Base-by-base conservation (phyloP, 1,140 invertebrate genomes). In the Sarcophaga bullata region DNA sequence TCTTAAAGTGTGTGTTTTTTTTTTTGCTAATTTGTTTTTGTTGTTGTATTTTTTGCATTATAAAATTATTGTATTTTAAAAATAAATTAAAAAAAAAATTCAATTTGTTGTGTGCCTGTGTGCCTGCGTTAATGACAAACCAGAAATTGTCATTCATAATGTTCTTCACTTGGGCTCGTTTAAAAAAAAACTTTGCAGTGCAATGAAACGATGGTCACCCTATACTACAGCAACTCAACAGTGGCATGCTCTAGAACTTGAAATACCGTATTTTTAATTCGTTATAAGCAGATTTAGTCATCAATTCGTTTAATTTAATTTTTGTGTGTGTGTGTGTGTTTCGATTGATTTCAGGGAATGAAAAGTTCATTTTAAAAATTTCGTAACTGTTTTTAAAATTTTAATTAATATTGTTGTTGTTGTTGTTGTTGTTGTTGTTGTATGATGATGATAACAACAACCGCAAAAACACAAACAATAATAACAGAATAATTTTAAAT, bases 301-400 rank as follows among this genome's bases (percentile, higher is more conserved):
- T 37, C 25, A 37, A 2, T 37, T 37, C 25, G 25, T 37, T 37
- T 37, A 2, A 37, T 37, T 37, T 37, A 37, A 37, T 4, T 37
- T 37, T 37, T 37, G 25, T 37, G 1, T 37, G 25, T 37, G 1
- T 37, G 25, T 37, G 25, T 37, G 25, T 37, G 25, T n/a, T n/a
- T n/a, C 25, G 25, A 37, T 37, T 37, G 25, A 37, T 68, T 68
- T 68, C 19, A 68, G 19, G 7, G n/a, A 58, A 58, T 58, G 54
- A 58, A 58, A 58, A 58, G 17, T 68, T 68, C n/a, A 17, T 68
- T 68, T 68, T 68, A 68, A 68, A n/a, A 68, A 17, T 68, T 58
- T 58, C 54, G 62, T 68, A 68, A 68, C 62, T 68, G 62, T 68
- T n/a, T 68, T 37, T 37, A 37, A 68, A 68, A 68, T 19, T 68